A percentile compares a stretch with the other conserved stretches of the same genome.
These are phyloP conservation scores for Gnathonemus longibarbis DNA, from an alignment of 2,113 vertebrate genomes.

Conservation along the genomic window DNA sequence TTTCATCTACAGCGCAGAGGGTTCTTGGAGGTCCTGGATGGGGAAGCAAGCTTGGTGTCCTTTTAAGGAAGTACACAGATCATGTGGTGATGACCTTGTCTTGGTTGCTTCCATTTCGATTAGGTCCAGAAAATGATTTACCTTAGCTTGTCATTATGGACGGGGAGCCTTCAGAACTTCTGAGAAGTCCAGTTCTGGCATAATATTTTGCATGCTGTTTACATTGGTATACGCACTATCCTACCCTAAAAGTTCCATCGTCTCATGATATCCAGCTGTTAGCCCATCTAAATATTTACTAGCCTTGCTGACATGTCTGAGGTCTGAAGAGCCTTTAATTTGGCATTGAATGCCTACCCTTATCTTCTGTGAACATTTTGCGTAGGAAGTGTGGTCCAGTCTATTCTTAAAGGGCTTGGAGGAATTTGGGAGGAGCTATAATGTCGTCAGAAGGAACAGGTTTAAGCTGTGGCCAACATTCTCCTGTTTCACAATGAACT, in stretches of 20 bases:
- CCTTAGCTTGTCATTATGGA: neutral
- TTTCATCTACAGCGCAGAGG: neutral
- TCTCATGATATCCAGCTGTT: neutral
- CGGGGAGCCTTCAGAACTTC: neutral
- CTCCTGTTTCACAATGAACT: neutral
- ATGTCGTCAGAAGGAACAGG: neutral
- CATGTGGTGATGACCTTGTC: neutral
- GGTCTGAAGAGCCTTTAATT: neutral
- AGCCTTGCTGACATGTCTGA: neutral
- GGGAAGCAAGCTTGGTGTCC: neutral
- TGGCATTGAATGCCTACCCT: neutral
- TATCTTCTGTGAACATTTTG: neutral
- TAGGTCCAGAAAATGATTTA: neutral
- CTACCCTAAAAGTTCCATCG: neutral
- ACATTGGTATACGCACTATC: neutral
- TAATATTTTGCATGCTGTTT: neutral
- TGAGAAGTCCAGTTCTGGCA: neutral
- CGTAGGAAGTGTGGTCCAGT: neutral
- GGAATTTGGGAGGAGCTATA: neutral
- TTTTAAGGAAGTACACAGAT: slow-evolving; percentile 10
- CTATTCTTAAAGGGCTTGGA: neutral
- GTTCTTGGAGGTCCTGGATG: neutral
- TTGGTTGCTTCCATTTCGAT: neutral
- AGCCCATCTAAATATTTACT: neutral
- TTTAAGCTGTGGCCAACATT: neutral